Evolutionary conservation across 2,888 invertebrate genomes (phyloP), one percentile per base, ranked within the genome.

Genomic region (Odontocolon sp.): DNA sequence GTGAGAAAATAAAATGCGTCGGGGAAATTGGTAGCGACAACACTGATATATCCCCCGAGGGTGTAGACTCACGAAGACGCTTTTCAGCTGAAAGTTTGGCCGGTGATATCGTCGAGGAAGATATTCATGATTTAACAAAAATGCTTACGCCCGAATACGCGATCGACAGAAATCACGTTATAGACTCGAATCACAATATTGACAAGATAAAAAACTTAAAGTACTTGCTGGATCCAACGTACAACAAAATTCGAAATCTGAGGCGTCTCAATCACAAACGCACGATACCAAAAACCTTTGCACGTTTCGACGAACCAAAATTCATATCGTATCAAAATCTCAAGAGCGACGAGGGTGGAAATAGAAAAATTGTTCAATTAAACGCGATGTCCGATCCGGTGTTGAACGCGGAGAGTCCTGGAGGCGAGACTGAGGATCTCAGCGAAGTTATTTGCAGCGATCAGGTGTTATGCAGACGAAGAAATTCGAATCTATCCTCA

Each of bases 131-230:
- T 33, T 71, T 90, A 9, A 86, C 86, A 3, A 88, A 87, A 38
- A 90, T 90, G 89, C 84, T 90, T 1, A 87, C 87, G 16, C 87
- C 88, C 0, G 87, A 87, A 61, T 89, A 89, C 70, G 85, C 88
- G 2, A 83, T 87, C 38, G 84, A 89, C 26, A 82, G 89, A 0
- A 88, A 86, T 52, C 88, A 85, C 66, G 71, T 88, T 9, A 89
- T 90, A 40, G 88, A 89, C 50, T 87, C 88, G 0, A 90, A 89
- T 68, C 88, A 89, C 72, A 90, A 90, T 56, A 87, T 89, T 26
- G 89, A 89, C 63, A 89, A 87, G 64, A 85, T 89, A 1, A 87
- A 84, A 50, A 88, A 85, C 26, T 78, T 89, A 1, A 89, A 89
- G 31, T 89, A 89, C 31, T 74, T 89, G 0, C 63, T 90, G 0